Conservation (phyloP, 2,888 invertebrate species). For the Cotesia congregata region DNA sequence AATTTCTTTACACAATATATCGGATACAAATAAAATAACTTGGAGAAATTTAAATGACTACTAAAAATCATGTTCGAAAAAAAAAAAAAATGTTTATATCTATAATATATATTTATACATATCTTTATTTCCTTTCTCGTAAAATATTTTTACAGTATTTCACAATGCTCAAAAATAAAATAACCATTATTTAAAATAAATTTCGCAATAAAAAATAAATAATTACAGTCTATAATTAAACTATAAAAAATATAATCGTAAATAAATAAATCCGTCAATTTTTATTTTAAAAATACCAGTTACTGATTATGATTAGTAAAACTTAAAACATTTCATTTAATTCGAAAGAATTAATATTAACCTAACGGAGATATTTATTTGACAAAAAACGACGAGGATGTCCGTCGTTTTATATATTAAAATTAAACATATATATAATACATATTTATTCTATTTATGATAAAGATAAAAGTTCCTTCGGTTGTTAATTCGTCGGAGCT, state of each 20-base stretch:
- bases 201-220: neutral
- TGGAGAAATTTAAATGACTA: neutral
- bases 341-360: no score
- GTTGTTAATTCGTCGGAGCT: neutral
- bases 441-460: constrained; percentile 11
- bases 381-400: neutral
- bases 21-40: neutral
- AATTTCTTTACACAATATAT: no score
- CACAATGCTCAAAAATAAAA: neutral
- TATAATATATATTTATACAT: constrained; percentile 19
- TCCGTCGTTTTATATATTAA: neutral
- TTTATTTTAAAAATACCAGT: no score
- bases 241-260: neutral
- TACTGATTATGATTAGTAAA: no score
- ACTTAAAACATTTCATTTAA: no score
- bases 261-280: neutral
- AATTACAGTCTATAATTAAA: neutral
- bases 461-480: constrained; percentile 1
- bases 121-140: neutral
- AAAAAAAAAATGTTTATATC: neutral
- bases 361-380: no score
- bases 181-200: neutral
- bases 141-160: neutral
- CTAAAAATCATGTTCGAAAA: neutral
- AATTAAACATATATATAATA: no score